These are phyloP conservation scores for Tuberolachnus salignus DNA, from an alignment of 2,888 invertebrate genomes.

Conservation along the genomic window DNA sequence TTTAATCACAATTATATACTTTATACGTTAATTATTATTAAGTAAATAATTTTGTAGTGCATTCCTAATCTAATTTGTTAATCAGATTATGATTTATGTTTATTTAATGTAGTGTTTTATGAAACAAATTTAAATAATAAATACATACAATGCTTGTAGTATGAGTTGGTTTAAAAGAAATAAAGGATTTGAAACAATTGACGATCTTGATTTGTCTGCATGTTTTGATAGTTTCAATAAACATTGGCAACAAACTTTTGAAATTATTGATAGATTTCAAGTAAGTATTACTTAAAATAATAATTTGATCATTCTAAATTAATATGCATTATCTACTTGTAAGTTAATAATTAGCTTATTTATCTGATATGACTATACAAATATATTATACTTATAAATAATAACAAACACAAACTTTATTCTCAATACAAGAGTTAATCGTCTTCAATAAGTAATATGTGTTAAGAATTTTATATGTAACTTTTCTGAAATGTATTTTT, in stretches of 20 bases:
- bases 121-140: constrained; percentile 16
- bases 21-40: not conserved
- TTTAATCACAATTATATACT: not conserved
- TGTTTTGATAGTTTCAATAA: constrained; percentile 92
- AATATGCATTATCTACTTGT: not conserved
- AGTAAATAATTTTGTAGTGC: not conserved
- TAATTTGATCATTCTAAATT: too few species aligned
- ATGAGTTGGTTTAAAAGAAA: constrained; percentile 53
- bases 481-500: too few species aligned
- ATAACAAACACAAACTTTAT: too few species aligned
- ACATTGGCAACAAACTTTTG: constrained; percentile 91
- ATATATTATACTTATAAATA: too few species aligned
- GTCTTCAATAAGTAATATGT: too few species aligned
- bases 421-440: too few species aligned
- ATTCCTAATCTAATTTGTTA: not conserved
- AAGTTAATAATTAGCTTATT: not conserved
- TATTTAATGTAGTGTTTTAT: not conserved
- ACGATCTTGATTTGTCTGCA: constrained; percentile 82
- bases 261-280: constrained; percentile 79
- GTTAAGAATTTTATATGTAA: too few species aligned
- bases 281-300: constrained; percentile 63
- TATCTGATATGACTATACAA: not conserved
- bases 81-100: not conserved
- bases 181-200: constrained; percentile 50
- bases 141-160: constrained; percentile 32